Conservation (phyloP, 2,797 vertebrate species). For the Enteromius anoplus region DNA sequence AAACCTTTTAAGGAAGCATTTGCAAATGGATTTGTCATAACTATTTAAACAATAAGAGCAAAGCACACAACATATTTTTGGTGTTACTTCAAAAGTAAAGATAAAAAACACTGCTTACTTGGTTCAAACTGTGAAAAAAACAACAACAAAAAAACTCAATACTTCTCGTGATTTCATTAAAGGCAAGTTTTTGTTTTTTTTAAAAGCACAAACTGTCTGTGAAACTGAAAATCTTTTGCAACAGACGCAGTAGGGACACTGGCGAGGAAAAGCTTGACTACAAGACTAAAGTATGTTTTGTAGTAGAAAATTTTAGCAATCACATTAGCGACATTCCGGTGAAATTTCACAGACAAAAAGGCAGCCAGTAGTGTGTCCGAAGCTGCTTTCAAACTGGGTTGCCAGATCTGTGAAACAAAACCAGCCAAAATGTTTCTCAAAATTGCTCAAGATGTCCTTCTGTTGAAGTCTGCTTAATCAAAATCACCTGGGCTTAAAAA, state of each 20-base stretch:
- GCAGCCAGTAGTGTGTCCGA: neutral
- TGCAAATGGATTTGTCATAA: constrained; percentile 31
- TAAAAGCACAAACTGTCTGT: constrained; percentile 3
- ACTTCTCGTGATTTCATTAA: constrained; percentile 24
- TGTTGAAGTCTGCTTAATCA: no score
- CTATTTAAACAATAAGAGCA: constrained; percentile 30
- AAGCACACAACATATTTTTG: constrained; percentile 17
- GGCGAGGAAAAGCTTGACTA: constrained; percentile 29
- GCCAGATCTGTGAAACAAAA: neutral
- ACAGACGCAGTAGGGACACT: constrained; percentile 14
- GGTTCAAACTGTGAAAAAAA: constrained; percentile 23
- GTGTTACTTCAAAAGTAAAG: constrained; percentile 30
- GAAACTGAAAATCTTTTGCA: neutral
- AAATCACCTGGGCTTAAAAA: neutral
- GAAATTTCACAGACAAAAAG: neutral
- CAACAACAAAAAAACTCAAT: neutral
- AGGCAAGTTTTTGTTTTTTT: constrained; percentile 18
- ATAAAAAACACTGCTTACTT: constrained; percentile 30
- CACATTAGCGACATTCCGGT: neutral
- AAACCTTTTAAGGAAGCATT: constrained; percentile 42
- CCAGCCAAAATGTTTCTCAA: neutral
- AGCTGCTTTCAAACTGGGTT: neutral
- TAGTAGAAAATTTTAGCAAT: neutral
- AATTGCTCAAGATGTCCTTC: no score
- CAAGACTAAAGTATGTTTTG: constrained; percentile 14